Conservation (phyloP, 2,797 vertebrate species). For the Falco biarmicus region DNA sequence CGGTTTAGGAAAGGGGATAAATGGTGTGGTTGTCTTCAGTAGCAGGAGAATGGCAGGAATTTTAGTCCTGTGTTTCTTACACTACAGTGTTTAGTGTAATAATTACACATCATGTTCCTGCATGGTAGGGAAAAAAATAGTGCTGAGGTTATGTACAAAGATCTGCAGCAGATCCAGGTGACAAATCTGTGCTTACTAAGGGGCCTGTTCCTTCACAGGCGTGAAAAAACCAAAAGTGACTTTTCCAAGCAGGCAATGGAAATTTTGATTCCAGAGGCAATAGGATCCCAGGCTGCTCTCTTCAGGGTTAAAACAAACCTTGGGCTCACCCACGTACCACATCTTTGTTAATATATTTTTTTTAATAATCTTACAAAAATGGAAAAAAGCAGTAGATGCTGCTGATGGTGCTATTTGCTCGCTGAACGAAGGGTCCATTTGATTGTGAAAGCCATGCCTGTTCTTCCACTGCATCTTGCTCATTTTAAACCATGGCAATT, state of each 20-base stretch:
- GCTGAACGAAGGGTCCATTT: not conserved
- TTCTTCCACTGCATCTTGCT: not conserved
- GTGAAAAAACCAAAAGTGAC: not conserved
- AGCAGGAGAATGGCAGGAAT: not conserved
- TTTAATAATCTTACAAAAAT: not conserved
- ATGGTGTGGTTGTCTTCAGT: fast-evolving
- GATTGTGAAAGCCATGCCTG: fast-evolving
- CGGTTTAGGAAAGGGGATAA: not conserved
- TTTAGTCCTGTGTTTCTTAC: not conserved
- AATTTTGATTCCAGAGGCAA: not conserved
- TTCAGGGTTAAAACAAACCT: not conserved
- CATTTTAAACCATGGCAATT: not conserved
- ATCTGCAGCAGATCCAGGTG: not conserved
- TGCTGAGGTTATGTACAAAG: not conserved
- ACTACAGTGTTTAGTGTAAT: not conserved
- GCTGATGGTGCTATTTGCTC: not conserved
- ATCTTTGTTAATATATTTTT: not conserved
- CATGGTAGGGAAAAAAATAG: not conserved
- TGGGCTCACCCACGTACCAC: not conserved
- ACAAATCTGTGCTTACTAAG: not conserved
- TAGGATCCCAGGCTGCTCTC: not conserved
- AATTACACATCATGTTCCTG: not conserved
- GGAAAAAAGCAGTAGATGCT: not conserved
- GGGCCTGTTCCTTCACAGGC: not conserved
- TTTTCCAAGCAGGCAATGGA: not conserved